These are phyloP conservation scores for Halocaridina rubra DNA, from an alignment of 2,888 invertebrate species.

Conservation along the genomic window DNA sequence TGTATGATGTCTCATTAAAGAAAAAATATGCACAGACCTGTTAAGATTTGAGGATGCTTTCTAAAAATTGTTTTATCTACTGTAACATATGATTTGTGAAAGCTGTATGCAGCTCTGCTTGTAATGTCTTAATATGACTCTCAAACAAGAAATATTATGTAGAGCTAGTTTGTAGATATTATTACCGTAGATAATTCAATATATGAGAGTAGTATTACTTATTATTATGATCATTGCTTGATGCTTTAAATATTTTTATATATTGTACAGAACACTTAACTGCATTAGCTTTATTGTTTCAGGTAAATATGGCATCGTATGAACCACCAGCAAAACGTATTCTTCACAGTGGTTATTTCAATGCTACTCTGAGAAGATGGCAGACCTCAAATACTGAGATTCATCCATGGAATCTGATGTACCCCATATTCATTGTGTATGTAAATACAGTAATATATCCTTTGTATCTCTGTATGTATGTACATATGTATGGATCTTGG, in stretches of 20 bases:
- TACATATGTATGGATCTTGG: no score
- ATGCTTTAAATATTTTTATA: neutral
- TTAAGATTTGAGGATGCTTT: no score
- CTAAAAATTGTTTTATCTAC: no score
- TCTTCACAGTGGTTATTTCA: constrained; percentile 86
- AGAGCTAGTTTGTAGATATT: no score
- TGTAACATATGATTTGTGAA: no score
- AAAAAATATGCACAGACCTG: no score
- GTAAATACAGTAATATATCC: no score
- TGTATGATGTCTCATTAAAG: no score
- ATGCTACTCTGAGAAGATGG: constrained; percentile 84
- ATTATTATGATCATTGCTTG: neutral
- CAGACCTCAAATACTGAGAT: constrained; percentile 82
- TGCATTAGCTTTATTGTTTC: neutral
- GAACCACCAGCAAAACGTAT: constrained; percentile 67
- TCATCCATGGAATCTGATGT: constrained; percentile 84
- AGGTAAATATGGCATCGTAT: constrained; percentile 38
- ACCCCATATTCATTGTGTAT: constrained; percentile 86
- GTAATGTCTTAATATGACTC: neutral
- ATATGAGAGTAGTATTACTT: neutral
- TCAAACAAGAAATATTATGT: neutral
- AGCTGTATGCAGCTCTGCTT: no score
- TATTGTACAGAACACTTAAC: no score
- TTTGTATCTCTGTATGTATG: no score
- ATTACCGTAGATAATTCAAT: no score